Conservation (phyloP, 2,888 invertebrate species). For the Pandemis corylana region DNA sequence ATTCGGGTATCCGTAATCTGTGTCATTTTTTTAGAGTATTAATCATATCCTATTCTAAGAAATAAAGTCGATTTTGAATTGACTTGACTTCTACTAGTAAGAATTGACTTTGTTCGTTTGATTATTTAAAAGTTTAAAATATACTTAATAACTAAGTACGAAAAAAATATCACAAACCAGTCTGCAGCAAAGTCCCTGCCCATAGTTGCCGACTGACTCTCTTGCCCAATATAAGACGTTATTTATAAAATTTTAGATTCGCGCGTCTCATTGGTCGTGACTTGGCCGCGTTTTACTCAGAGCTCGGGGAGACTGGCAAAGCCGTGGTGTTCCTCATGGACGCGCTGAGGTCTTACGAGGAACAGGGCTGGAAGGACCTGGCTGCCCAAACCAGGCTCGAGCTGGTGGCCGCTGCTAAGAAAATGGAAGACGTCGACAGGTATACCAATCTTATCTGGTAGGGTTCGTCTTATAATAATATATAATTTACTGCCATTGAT, state of each 20-base stretch:
- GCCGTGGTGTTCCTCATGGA: conserved; percentile 95
- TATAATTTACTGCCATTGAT: too few relatives aligned
- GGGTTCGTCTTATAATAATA: too few relatives aligned
- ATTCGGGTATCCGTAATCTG: too few relatives aligned
- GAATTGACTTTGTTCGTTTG: too few relatives aligned
- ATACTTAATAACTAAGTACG: too few relatives aligned
- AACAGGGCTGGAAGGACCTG: conserved; percentile 94
- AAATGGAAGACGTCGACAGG: conserved; percentile 91
- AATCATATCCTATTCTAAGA: neutral
- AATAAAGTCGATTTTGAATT: too few relatives aligned
- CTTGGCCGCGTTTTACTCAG: conserved; percentile 95
- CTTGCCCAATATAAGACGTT: neutral
- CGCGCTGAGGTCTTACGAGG: conserved; percentile 92
- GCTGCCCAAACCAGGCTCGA: conserved; percentile 93
- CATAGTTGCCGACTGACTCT: too few relatives aligned
- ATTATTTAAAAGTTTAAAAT: too few relatives aligned
- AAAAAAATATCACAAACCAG: too few relatives aligned
- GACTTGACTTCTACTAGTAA: too few relatives aligned
- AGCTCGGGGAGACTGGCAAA: conserved; percentile 93
- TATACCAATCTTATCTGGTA: conserved; percentile 54
- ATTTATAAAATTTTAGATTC: conserved; percentile 84
- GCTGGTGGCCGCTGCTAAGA: conserved; percentile 92
- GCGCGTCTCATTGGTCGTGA: conserved; percentile 95
- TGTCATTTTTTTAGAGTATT: too few relatives aligned
- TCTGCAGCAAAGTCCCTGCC: too few relatives aligned